Conservation (phyloP, 2,888 invertebrate species). For the Parasteatoda lunata region DNA sequence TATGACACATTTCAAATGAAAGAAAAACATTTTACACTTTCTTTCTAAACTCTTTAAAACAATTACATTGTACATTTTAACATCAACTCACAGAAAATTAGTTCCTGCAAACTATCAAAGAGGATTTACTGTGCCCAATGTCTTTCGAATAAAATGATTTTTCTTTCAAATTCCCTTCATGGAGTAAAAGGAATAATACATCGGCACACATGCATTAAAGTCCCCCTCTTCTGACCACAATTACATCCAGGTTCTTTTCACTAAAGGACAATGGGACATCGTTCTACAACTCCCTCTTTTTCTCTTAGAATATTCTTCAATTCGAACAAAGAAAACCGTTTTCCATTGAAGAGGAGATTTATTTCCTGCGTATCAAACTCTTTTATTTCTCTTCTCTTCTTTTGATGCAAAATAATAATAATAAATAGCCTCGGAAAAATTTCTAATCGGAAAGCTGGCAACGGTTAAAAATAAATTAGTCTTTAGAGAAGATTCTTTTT, state of each 20-base stretch:
- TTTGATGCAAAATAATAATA: slow-evolving; percentile 46
- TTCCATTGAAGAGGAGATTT: slow-evolving; percentile 31
- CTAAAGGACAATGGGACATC: slow-evolving; percentile 29
- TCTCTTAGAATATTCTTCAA: slow-evolving; percentile 31
- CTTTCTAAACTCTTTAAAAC: neutral
- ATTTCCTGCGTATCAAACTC: slow-evolving; percentile 7
- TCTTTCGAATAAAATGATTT: slow-evolving; percentile 37
- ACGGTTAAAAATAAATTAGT: slow-evolving; percentile 51
- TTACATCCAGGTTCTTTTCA: slow-evolving; percentile 43
- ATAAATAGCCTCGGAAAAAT: slow-evolving; percentile 50
- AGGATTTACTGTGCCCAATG: too few relatives aligned
- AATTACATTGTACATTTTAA: too few relatives aligned
- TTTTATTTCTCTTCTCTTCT: slow-evolving; percentile 13
- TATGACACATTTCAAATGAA: neutral
- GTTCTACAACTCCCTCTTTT: slow-evolving; percentile 8
- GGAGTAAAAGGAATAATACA: slow-evolving; percentile 19
- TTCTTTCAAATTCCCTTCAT: slow-evolving; percentile 1
- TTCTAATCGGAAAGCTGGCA: slow-evolving; percentile 35
- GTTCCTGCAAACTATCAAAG: too few relatives aligned
- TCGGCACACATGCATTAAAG: neutral
- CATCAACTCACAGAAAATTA: neutral
- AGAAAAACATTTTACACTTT: neutral
- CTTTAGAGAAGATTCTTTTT: neutral
- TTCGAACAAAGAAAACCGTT: slow-evolving; percentile 35
- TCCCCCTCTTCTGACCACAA: slow-evolving; percentile 29